Evolutionary conservation across 2,888 invertebrate genomes (phyloP), one percentile per base, ranked within the genome.

Genomic region (Temnothorax ravouxi): DNA sequence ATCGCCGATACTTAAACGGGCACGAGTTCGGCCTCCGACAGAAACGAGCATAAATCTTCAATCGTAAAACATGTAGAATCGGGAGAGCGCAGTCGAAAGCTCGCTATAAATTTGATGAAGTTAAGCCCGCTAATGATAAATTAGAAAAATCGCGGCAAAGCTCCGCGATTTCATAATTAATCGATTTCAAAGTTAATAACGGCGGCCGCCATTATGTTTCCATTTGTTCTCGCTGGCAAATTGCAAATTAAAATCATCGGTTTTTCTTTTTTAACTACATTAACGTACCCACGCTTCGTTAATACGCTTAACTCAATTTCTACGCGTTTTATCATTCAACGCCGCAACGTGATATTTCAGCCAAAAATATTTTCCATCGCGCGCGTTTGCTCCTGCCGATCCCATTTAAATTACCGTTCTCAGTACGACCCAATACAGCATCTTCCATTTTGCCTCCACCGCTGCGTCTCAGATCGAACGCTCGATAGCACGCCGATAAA

Each of bases 401-500:
- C 25, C 79, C 59, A 50, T 61, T 80, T 80, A 80, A 80, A 80
- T 80, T 71, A 71, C 50, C 79, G 59, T 71, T 61, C 71, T 71
- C 69, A 38, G 13, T 80, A 59, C 41, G 47, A 56, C 21, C 54
- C 59, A 59, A 69, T 59, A 69, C 59, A 79, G 15, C 69, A 71
- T 80, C 79, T 80, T 67, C 67, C 67, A 67, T 77, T 77, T 71
- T 34, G 25, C 47, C 59, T 61, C 34, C 41, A 9, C 15, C n/a
- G 15, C 64, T 15, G 79, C 83, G 66, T 72, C 82, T 79, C 82
- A 69, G 83, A 84, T 85, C 84, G 83, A 75, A 83, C 80, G 84
- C 77, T 82, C 86, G 88, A 88, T 90, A 89, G 87, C 87, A 83
- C 54, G 69, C 83, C 85, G 89, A 90, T 91, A 91, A 92, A 90